A percentile compares a stretch with the other conserved stretches of the same genome.
Conservation (phyloP, 35 echinoderm and acorn worm species). For the Amphiura filiformis region DNA sequence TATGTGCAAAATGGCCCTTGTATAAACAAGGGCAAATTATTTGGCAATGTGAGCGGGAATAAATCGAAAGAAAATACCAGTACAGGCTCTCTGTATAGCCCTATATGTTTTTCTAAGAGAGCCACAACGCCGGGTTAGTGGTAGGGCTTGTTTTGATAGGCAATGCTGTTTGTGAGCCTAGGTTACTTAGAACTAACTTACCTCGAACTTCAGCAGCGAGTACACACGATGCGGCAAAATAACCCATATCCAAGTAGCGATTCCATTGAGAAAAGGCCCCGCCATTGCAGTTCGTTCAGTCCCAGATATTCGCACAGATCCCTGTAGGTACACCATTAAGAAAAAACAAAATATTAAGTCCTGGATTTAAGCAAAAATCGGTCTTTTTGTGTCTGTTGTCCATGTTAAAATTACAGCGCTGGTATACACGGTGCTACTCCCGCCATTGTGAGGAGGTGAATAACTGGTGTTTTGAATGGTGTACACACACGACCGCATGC, state of each 20-base stretch:
- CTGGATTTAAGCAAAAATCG: not conserved
- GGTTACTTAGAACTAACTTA: not conserved
- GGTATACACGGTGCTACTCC: not conserved
- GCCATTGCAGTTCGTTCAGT: not conserved
- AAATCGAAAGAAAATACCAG: conserved; percentile 8
- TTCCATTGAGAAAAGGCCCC: not conserved
- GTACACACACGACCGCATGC: not conserved
- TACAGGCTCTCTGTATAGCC: not conserved
- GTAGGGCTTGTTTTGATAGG: not conserved
- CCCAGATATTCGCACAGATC: not conserved
- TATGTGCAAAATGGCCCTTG: not conserved
- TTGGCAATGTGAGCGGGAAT: not conserved
- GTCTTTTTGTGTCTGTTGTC: not conserved
- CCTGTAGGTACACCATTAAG: not conserved
- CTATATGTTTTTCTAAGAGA: not conserved
- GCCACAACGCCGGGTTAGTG: conserved; percentile 2
- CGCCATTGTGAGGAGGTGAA: not conserved
- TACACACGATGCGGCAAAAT: not conserved
- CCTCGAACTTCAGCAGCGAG: not conserved
- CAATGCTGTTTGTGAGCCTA: not conserved
- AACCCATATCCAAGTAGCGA: not conserved
- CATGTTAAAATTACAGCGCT: not conserved
- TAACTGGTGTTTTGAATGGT: not conserved
- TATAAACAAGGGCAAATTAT: not conserved
- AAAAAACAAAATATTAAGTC: not conserved